These are phyloP conservation scores for Dreissena rostriformis DNA, from an alignment of 1,140 invertebrate species.

Conservation along the genomic window DNA sequence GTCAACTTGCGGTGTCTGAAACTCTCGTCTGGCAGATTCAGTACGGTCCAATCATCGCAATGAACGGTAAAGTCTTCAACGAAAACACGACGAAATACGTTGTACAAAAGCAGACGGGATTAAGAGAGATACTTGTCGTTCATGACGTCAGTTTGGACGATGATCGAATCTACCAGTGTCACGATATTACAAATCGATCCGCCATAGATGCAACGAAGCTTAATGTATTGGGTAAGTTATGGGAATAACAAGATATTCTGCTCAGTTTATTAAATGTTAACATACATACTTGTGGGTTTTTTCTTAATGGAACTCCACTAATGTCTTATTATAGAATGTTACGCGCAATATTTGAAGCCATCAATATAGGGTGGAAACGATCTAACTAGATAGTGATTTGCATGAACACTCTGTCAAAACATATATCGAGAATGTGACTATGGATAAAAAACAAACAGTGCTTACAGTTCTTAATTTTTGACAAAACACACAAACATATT, in stretches of 20 bases:
- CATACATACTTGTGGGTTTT: not conserved
- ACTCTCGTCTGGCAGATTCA: constrained; percentile 55
- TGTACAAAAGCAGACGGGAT: constrained; percentile 31
- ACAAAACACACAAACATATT: too few relatives aligned
- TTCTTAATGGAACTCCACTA: not conserved
- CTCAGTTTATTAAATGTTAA: not conserved
- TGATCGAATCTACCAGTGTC: constrained; percentile 58
- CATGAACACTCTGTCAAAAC: too few relatives aligned
- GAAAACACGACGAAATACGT: constrained; percentile 54
- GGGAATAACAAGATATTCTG: not conserved
- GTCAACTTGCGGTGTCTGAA: constrained; percentile 40
- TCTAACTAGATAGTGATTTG: too few relatives aligned
- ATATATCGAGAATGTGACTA: too few relatives aligned
- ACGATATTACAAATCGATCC: constrained; percentile 36
- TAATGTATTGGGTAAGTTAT: constrained; percentile 61
- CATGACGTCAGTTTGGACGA: constrained; percentile 55
- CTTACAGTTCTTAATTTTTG: too few relatives aligned
- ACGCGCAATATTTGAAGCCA: too few relatives aligned
- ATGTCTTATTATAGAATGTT: too few relatives aligned
- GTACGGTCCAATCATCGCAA: constrained; percentile 46
- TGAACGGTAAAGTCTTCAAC: constrained; percentile 50
- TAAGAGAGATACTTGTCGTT: constrained; percentile 55
- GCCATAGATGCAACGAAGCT: constrained; percentile 51
- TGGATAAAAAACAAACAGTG: too few relatives aligned
- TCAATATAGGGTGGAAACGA: too few relatives aligned